Base-by-base conservation (phyloP, 1,140 invertebrate genomes). In the Drosophila burlai region DNA sequence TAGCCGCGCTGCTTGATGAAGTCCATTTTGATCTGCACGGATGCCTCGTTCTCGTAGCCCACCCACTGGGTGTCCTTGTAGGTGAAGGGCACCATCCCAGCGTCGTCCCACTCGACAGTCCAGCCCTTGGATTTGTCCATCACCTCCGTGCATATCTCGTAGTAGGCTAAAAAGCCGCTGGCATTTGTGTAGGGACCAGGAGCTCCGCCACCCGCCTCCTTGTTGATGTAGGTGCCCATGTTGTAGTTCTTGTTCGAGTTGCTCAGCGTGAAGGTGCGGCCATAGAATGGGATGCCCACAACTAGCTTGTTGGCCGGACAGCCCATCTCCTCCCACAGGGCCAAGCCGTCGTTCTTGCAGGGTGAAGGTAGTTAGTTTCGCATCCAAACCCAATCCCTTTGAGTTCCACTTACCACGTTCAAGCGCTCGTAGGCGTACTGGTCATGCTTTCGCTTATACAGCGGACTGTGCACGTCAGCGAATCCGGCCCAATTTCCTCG, bases 401-500 rank as follows among this genome's bases (percentile, higher is more conserved):
- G 43, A 43, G 40, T 18, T 10, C 42, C 81, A 94, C 96, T 94
- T 94, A 97, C 97, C 91, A 97, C 97, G 91, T 98, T 98, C 16
- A 98, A 94, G 91, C 96, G 97, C 91, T 97, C 97, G 85, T 98
- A 98, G 36, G 96, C 96, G 94, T 96, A 98, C 90, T 97, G 96
- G 93, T 98, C 97, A 76, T 97, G 96, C 0, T 97, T 96, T 65
- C 97, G 93, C 89, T 95, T 96, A 83, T 97, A 97, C 0, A 98
- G 94, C 5, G 97, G 96, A 83, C 97, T 97, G 85, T 98, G 97
- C 0, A 96, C 96, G 85, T 98, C 97, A 2, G 97, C 97, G 80
- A 97, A 97, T 43, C 97, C 97, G 8, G 97, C 97, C 97, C 97
- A 98, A 81, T 98, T 97, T 29, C 98, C 98, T 75, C 97, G 94